Base-by-base conservation (phyloP, 2,113 vertebrate genomes). In the Meriones unguiculatus region DNA sequence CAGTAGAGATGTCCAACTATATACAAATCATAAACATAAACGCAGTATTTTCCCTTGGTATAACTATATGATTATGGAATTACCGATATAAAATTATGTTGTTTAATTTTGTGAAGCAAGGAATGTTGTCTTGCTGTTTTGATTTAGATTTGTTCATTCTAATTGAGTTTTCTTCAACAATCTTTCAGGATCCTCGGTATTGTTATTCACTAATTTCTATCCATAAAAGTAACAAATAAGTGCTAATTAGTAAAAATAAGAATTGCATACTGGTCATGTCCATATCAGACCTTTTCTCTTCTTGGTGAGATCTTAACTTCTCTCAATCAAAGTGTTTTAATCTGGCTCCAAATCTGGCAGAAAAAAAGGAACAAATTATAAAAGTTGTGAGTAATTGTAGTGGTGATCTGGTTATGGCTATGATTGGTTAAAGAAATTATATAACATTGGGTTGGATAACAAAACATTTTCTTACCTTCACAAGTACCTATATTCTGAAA, bases 361-460 rank as follows among this genome's bases (percentile, higher is more conserved):
- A 52, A 6, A 12, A 24, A 32, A 30, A 67, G 18, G 1, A 35
- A 0, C 14, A 38, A 28, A 10, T 4, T 52, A 0, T 24, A 24
- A 12, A 0, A 1, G 0, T 8, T 28, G 12, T 11, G 7, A 22
- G 10, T 38, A 9, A 38, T 35, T 11, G 1, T 7, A n/a, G 3
- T 35, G 1, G 11, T 81, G 5, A 14, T 18, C 2, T 2, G 87
- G 7, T 24, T 13, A 32, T 24, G 4, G 41, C 38, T 69, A 30
- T 41, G 38, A 52, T 7, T 30, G 0, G 2, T 7, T 24, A 0
- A 11, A 11, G 59, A 65, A 62, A 50, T 73, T 80, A 38, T 32
- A 38, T 62, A 14, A 52, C 10, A 2, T 13, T 54, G 20, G 0
- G n/a, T 75, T 50, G 65, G 7, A 17, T 59, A 18, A 67, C 52